Conservation (phyloP, 2,888 invertebrate species). For the Plusia festucae region DNA sequence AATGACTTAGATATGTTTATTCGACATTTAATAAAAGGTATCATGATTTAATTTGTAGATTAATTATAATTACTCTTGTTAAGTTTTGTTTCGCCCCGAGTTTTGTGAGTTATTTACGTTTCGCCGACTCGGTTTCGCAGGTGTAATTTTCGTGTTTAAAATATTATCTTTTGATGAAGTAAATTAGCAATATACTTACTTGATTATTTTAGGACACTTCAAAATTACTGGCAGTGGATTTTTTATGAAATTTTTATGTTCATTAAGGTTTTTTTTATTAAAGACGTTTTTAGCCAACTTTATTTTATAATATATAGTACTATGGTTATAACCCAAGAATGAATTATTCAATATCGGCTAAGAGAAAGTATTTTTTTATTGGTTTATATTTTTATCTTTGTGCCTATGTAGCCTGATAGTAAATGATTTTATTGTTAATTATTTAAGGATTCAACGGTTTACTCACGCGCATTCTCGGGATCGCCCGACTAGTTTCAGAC, state of each 20-base stretch:
- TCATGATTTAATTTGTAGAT: slow-evolving; percentile 9
- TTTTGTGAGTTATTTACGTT: slow-evolving; percentile 2
- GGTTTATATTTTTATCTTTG: no score
- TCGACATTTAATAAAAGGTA: slow-evolving; percentile 8
- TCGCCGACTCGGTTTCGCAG: not conserved
- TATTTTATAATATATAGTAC: no score
- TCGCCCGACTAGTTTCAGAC: no score
- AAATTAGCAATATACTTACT: slow-evolving; percentile 3
- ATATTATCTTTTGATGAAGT: not conserved
- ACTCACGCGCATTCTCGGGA: no score
- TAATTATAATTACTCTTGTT: slow-evolving; percentile 17
- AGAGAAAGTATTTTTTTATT: no score
- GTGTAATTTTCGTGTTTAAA: not conserved
- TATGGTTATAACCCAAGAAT: no score
- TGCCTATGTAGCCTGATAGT: no score
- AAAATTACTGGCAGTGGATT: not conserved
- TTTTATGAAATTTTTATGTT: not conserved
- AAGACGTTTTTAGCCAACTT: no score
- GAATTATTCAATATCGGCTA: no score
- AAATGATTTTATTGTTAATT: no score
- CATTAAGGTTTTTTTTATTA: no score
- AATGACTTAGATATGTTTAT: slow-evolving; percentile 32
- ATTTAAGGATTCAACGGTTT: no score
- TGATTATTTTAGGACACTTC: not conserved
- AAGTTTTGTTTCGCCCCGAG: not conserved